These are phyloP conservation scores for Thamnophis elegans DNA, from an alignment of 2,797 vertebrate species.

Conservation along the genomic window DNA sequence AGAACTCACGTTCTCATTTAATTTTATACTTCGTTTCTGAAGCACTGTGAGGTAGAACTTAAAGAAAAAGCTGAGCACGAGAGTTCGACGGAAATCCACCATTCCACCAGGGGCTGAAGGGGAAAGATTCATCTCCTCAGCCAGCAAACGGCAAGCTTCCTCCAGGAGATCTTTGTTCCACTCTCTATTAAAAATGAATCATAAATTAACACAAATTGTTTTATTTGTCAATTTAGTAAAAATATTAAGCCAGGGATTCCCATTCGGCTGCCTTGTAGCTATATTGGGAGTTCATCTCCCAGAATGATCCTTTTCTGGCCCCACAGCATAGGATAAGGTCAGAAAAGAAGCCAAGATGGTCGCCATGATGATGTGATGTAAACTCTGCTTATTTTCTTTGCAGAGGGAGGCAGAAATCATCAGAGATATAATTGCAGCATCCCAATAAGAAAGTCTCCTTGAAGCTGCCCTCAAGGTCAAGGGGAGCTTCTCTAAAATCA, in stretches of 20 bases:
- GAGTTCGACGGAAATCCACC: conserved; percentile 86
- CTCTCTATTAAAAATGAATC: conserved; percentile 68
- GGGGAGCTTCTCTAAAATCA: background rate
- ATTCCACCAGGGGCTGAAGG: conserved; percentile 87
- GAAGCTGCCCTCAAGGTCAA: background rate
- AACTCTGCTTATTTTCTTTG: background rate
- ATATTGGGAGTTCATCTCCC: background rate
- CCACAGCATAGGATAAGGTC: background rate
- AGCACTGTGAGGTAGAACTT: conserved; percentile 93
- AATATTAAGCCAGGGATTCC: background rate
- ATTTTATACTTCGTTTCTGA: conserved; percentile 75
- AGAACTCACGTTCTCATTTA: conserved; percentile 66
- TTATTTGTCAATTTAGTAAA: background rate
- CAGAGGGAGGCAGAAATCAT: background rate
- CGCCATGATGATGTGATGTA: background rate
- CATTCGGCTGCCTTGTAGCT: background rate
- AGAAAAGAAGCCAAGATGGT: background rate
- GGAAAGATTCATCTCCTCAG: conserved; percentile 81
- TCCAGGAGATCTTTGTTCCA: conserved; percentile 88
- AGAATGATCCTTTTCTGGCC: background rate
- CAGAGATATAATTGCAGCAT: background rate
- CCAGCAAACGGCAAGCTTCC: conserved; percentile 79
- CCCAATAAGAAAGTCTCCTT: background rate
- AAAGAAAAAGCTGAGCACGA: conserved; percentile 94
- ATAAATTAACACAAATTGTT: background rate